Percentiles rank a stretch among this genome's conserved stretches.
phyloP scores from a whole-genome alignment of 1,140 invertebrate genomes.

The Pectinophora gossypiella region DNA sequence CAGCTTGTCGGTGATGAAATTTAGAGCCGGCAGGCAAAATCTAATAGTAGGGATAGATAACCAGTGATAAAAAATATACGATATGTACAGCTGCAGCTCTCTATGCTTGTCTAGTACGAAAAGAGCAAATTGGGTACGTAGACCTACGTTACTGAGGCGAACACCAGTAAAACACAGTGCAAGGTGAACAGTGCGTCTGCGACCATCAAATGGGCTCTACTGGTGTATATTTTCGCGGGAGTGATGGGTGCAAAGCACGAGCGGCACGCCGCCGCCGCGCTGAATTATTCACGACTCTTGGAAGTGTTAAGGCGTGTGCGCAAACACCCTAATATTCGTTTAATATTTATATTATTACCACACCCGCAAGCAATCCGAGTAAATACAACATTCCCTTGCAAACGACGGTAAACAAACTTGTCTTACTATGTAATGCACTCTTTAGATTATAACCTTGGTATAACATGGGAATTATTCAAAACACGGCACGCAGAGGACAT shows the following conservation, averaged over 20 bases:
- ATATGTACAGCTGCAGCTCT: too few species aligned
- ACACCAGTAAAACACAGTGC: too few species aligned
- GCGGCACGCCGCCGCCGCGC: conserved; percentile 20
- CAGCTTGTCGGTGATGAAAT: neutral
- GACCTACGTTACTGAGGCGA: too few species aligned
- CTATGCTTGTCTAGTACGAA: too few species aligned
- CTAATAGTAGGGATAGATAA: too few species aligned
- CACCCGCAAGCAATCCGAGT: conserved; percentile 39
- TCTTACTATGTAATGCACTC: conserved; percentile 33
- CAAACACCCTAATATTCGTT: conserved; percentile 59
- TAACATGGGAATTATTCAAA: conserved; percentile 11
- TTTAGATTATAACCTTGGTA: conserved; percentile 31
- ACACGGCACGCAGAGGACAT: conserved; percentile 1
- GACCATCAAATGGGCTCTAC: neutral
- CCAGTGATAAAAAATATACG: too few species aligned
- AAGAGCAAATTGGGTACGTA: too few species aligned
- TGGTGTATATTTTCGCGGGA: conserved; percentile 14
- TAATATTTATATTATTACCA: conserved; percentile 61
- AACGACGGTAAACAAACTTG: conserved; percentile 34
- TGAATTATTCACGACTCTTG: conserved; percentile 61
- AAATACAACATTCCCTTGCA: conserved; percentile 43
- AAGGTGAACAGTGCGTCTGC: too few species aligned
- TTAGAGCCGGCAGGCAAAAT: neutral
- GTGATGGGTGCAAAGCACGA: conserved; percentile 11
- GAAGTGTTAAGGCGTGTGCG: conserved; percentile 55